Conservation (phyloP, 2,797 vertebrate species). For the Darevskia nairensis region DNA sequence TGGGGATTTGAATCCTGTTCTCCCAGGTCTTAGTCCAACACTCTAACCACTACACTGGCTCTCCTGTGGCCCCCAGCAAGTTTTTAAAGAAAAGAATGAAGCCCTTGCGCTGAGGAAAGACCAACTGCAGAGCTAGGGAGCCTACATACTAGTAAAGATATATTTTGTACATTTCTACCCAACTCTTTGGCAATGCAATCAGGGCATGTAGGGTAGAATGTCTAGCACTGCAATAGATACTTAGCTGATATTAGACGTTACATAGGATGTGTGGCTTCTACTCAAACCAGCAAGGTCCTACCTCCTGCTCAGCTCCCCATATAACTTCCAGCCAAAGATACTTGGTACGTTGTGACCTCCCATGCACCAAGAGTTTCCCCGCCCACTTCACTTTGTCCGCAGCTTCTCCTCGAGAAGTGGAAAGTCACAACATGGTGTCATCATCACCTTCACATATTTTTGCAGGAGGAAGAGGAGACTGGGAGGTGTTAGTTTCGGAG, state of each 20-base stretch:
- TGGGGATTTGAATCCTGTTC: too few species aligned
- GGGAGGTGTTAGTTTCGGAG: neutral
- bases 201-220: neutral
- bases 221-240: too few species aligned
- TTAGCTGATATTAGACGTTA: neutral
- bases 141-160: too few species aligned
- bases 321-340: neutral
- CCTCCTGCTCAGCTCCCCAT: too few species aligned
- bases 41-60: too few species aligned
- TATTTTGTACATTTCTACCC: too few species aligned
- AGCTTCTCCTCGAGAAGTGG: neutral
- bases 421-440: neutral
- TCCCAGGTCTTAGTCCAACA: too few species aligned
- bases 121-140: too few species aligned
- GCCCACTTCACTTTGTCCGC: neutral
- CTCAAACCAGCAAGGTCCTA: neutral
- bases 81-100: too few species aligned
- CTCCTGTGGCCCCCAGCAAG: neutral
- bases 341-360: neutral
- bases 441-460: neutral
- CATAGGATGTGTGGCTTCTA: neutral
- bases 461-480: neutral
- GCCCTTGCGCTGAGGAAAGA: too few species aligned
- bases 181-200: too few species aligned
- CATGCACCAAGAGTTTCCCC: neutral